phyloP scores from a whole-genome alignment of 2,113 vertebrate genomes.

The Enhydra lutris region DNA sequence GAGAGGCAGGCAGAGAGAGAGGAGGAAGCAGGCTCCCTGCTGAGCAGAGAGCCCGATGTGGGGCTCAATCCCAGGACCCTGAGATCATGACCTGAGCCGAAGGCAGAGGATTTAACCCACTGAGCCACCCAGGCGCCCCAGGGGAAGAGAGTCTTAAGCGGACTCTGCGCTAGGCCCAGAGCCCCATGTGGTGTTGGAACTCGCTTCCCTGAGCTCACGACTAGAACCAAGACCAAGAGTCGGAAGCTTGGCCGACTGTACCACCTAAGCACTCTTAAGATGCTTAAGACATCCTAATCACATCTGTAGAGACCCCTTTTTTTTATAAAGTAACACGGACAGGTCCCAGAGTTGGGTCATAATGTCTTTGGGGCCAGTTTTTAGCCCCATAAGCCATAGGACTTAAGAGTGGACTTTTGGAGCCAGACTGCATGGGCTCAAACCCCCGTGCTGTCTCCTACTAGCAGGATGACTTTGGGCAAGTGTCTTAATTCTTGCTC shows the following conservation, averaged over 20 bases:
- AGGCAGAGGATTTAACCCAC: too few species aligned
- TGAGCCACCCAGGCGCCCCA: too few species aligned
- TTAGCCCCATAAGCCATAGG: background rate
- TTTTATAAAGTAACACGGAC: background rate
- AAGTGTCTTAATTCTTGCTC: background rate
- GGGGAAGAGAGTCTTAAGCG: background rate
- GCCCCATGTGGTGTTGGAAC: fast-evolving
- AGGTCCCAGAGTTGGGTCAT: background rate
- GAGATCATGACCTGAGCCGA: too few species aligned
- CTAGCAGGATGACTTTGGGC: background rate
- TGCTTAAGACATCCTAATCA: background rate
- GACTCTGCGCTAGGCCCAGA: background rate
- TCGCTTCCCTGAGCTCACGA: background rate
- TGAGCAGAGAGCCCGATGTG: too few species aligned
- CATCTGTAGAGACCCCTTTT: background rate
- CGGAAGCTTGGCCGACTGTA: background rate
- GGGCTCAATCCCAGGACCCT: too few species aligned
- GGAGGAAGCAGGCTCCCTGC: too few species aligned
- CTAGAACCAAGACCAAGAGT: background rate
- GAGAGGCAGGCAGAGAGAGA: too few species aligned
- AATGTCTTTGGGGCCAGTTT: background rate
- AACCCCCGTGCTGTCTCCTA: background rate
- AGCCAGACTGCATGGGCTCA: background rate
- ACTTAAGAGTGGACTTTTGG: background rate
- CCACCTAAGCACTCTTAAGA: background rate